phyloP scores from a whole-genome alignment of 2,888 invertebrate species.

The Malthinus flaveolus region DNA sequence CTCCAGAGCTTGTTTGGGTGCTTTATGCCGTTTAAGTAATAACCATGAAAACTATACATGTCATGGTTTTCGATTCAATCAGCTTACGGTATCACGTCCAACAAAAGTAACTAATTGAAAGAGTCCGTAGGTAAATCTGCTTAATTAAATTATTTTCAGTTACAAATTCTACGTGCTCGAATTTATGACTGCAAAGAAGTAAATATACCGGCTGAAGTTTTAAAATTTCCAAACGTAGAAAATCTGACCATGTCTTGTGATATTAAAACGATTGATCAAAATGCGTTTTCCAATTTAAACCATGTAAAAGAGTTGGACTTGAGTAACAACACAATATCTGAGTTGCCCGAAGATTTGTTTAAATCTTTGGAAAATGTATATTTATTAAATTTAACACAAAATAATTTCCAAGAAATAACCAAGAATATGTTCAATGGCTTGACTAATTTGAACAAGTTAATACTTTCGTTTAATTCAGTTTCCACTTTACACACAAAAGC shows the following conservation, averaged over 20 bases:
- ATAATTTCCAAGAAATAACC: slow-evolving; percentile 30
- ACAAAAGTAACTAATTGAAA: slow-evolving; percentile 9
- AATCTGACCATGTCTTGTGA: slow-evolving; percentile 27
- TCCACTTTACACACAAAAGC: slow-evolving; percentile 29
- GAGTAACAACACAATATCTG: slow-evolving; percentile 28
- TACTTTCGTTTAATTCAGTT: slow-evolving; percentile 33
- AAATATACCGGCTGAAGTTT: slow-evolving; percentile 11
- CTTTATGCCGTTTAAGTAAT: slow-evolving; percentile 11
- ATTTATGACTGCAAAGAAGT: slow-evolving; percentile 16
- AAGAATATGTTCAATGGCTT: slow-evolving; percentile 30
- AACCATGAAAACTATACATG: slow-evolving; percentile 20
- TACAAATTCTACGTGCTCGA: not conserved
- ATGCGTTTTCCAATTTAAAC: slow-evolving; percentile 29
- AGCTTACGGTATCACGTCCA: slow-evolving; percentile 1
- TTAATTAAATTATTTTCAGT: slow-evolving; percentile 10
- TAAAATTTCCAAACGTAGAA: slow-evolving; percentile 31
- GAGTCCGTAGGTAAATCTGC: not conserved
- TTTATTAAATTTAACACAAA: slow-evolving; percentile 31
- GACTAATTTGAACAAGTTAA: slow-evolving; percentile 28
- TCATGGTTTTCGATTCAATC: slow-evolving; percentile 12
- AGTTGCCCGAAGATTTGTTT: slow-evolving; percentile 32
- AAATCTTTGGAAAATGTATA: slow-evolving; percentile 20
- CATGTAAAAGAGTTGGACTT: slow-evolving; percentile 30
- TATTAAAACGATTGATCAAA: slow-evolving; percentile 23
- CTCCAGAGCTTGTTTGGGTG: not conserved